Base-by-base conservation (phyloP, 2,797 vertebrate species). In the Onychomys torridus region DNA sequence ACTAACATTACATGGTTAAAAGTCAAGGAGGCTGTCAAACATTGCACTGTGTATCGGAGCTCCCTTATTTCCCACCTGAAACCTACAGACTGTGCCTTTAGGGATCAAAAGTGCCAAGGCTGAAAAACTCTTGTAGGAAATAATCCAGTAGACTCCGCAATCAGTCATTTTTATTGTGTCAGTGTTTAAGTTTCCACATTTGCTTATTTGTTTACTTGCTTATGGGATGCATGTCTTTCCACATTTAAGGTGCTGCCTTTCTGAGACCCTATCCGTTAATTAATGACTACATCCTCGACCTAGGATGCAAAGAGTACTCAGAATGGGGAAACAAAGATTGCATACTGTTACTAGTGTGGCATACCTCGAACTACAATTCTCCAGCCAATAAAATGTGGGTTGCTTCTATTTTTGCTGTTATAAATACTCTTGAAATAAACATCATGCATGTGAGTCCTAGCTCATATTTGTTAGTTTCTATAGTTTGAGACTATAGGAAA, bases 401-500 rank as follows among this genome's bases (percentile, higher is more conserved):
- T 71, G 14, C 82, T 93, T 93, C 43, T 40, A 82, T 37, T 46
- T 94, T 90, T 87, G 49, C 21, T 21, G 32, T 78, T 57, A 63
- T 40, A 89, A 90, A 78, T 89, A 90, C 4, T 86, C 34, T 89
- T 89, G 77, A 34, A 84, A 17, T 52, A 43, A 95, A 37, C 1
- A 34, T 81, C 63, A 59, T 75, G 87, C 37, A 9, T 59, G 55
- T 63, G 61, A 79, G 46, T 69, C 9, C 69, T 82, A 90, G 88
- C 29, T 65, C 73, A 21, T 49, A 49, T 52, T 52, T 79, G 69
- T 90, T 71, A 81, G 21, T 84, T 92, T 86, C 40, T 69, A 21
- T 87, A 84, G 16, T 25, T 87, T 96, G 32, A 96, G 85, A 89
- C 55, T 27, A 67, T 77, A 95, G 84, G 37, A 43, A 96, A 86